Base-by-base conservation (phyloP, 2,888 invertebrate genomes). In the Erannis defoliaria region DNA sequence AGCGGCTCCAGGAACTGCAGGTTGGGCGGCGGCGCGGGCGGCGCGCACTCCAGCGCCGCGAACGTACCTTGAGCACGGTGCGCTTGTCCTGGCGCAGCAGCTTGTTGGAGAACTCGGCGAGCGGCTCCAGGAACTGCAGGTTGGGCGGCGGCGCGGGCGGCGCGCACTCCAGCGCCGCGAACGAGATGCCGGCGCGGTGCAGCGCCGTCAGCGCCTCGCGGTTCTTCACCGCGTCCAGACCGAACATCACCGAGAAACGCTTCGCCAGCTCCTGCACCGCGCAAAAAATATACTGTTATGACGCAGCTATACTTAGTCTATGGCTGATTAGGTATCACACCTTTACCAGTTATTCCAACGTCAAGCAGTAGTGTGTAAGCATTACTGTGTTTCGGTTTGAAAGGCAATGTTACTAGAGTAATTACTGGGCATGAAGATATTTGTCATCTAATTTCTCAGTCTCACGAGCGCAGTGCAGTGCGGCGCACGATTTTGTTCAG, bases 51-150 rank as follows among this genome's bases (percentile, higher is more conserved):
- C 5, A 14, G 1, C 21, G 53, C n/a, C 33, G 98, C 97, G 93
- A 98, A 99, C 60, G 97, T 33, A 87, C 87, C 86, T 86, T 85
- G 75, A 88, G 96, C 94, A 99, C 97, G 29, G 98, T 96, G 63
- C 96, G 95, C 91, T 99, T 99, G 93, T 99, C 99, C 86, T 99
- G 99, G 74, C 98, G 97, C 78, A 99, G 94, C 70, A 99, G 94
- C 90, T 99, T 99, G 89, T 97, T 97, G 55, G 98, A 98, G 88
- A 99, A 99, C 93, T 99, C 99, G 6, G 97, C 95, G 10, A 99
- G 94, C 73, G 99, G 97, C 93, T 99, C 99, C 31, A 99, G 94
- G 93, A 99, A 99, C 1, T 97, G 95, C 64, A 99, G 89, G 89
- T 98, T 96, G 0, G 96, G 96, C 19, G 98, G 98, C 38, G 98